Conservation (phyloP, 2,888 invertebrate genomes). For the Pachycephus smyrnensis region DNA sequence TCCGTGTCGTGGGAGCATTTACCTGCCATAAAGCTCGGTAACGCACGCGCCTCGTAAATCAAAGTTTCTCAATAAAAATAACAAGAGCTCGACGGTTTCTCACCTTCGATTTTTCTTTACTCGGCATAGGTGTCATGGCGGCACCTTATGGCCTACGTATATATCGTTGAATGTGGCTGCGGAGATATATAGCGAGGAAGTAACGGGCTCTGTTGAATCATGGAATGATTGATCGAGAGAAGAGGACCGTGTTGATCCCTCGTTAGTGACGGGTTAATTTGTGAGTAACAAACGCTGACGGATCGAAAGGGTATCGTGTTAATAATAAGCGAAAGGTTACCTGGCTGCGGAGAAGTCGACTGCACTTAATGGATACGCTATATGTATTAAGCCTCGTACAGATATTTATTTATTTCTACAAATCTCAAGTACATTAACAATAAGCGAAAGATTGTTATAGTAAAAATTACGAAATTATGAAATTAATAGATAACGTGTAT, state of each 20-base stretch:
- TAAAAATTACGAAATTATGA: too few species aligned
- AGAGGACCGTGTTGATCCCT: background rate
- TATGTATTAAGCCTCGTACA: background rate
- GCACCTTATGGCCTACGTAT: background rate
- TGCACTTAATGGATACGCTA: background rate
- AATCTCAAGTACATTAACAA: too few species aligned
- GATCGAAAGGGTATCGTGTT: constrained; percentile 10
- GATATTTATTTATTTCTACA: too few species aligned
- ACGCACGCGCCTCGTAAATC: constrained; percentile 1
- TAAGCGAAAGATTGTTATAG: too few species aligned
- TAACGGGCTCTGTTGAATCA: background rate
- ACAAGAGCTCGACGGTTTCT: background rate
- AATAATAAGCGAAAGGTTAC: background rate
- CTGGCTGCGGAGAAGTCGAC: background rate
- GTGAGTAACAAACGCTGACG: constrained; percentile 9
- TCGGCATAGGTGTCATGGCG: background rate
- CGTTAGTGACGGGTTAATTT: constrained; percentile 6
- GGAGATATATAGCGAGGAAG: background rate
- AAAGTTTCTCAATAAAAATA: background rate
- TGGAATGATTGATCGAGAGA: constrained; percentile 1
- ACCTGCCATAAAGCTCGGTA: constrained; percentile 9
- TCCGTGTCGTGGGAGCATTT: constrained; percentile 6
- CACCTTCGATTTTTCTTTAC: background rate
- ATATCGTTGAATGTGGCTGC: background rate
- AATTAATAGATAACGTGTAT: too few species aligned